Evolutionary conservation across 2,797 vertebrate species (phyloP).

Genomic region (Euphonia xanthogaster): DNA sequence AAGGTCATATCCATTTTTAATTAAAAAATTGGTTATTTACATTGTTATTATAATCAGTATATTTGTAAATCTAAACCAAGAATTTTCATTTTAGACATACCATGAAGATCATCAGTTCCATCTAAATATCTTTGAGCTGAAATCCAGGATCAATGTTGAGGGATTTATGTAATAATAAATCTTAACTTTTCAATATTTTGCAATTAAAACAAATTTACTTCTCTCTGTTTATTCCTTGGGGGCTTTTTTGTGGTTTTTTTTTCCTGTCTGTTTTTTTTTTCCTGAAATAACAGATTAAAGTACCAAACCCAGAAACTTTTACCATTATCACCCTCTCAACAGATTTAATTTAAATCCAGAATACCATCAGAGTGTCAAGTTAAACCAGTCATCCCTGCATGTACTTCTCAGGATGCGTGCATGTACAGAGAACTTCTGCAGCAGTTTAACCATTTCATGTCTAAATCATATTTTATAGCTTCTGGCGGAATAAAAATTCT

Average conservation of each 20-base stretch:
- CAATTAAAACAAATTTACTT: not conserved
- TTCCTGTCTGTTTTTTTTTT: not conserved
- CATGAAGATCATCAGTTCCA: not conserved
- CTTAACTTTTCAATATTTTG: not conserved
- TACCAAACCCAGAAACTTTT: not conserved
- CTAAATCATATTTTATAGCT: not conserved
- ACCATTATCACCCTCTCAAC: not conserved
- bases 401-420: not conserved
- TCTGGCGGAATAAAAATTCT: not conserved
- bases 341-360: not conserved
- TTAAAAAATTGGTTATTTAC: not conserved
- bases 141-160: not conserved
- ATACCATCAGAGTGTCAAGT: not conserved
- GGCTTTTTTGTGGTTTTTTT: fast-evolving
- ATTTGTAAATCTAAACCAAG: not conserved
- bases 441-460: not conserved
- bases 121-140: not conserved
- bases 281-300: not conserved
- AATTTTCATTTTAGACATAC: not conserved
- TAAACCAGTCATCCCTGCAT: not conserved
- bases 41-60: not conserved
- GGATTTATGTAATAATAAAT: not conserved
- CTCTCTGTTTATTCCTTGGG: not conserved
- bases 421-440: not conserved
- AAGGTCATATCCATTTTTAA: not conserved